Evolutionary conservation across 2,113 vertebrate genomes (phyloP).

Genomic region (Pycnonotus jocosus): DNA sequence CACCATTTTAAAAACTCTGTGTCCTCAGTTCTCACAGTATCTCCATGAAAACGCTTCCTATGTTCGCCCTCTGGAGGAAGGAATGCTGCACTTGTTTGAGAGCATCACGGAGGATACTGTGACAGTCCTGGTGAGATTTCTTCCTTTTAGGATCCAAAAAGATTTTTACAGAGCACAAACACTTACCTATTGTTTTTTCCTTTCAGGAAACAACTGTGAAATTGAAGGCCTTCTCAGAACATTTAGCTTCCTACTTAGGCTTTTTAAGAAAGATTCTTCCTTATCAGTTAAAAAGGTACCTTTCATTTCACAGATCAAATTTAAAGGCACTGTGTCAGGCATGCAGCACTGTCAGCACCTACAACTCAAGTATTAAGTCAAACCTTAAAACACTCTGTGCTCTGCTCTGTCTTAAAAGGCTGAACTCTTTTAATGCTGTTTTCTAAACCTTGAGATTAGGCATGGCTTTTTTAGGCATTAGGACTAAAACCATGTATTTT

Average conservation of each 20-base stretch:
- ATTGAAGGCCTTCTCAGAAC: conserved; percentile 86
- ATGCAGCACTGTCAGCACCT: neutral
- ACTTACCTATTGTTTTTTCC: neutral
- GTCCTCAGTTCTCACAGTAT: conserved; percentile 87
- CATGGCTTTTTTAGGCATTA: neutral
- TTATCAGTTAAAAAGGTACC: conserved; percentile 96
- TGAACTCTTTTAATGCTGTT: neutral
- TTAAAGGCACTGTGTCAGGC: neutral
- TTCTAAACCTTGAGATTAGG: neutral
- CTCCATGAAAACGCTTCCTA: conserved; percentile 94
- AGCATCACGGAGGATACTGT: conserved; percentile 95
- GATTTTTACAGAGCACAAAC: neutral
- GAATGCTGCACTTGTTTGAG: conserved; percentile 88
- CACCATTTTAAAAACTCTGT: neutral
- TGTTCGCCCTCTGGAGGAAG: conserved; percentile 95
- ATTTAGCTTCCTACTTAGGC: conserved; percentile 84
- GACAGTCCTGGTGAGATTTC: conserved; percentile 84
- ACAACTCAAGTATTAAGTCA: neutral
- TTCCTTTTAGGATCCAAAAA: neutral
- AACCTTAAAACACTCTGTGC: neutral
- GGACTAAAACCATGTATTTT: neutral
- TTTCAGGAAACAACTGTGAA: conserved; percentile 91
- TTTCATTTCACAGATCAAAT: neutral
- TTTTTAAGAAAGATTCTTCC: conserved; percentile 97
- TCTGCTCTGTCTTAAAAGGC: neutral